A percentile compares a stretch with the other conserved stretches of the same genome.
phyloP scores from a whole-genome alignment of 2,888 invertebrate genomes.

The Heteromurus nitidus region DNA sequence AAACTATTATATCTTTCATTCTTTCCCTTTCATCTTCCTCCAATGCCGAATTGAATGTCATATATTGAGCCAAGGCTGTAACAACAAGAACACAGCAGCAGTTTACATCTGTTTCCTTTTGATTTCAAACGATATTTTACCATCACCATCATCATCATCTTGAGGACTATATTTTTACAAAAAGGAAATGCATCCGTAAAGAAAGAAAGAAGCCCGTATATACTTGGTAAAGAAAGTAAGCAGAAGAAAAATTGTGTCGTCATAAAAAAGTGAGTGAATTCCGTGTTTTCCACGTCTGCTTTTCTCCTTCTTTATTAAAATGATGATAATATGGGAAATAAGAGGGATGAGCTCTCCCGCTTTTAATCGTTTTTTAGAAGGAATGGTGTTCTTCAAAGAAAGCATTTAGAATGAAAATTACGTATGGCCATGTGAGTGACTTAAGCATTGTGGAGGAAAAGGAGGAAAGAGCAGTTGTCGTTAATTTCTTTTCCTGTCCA shows the following conservation, averaged over 20 bases:
- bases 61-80: too few relatives aligned
- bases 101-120: conserved; percentile 62
- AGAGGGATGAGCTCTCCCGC: too few relatives aligned
- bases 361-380: too few relatives aligned
- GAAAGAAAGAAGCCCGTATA: too few relatives aligned
- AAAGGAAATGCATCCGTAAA: conserved; percentile 27
- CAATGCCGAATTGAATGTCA: conserved; percentile 60
- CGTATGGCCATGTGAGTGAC: too few relatives aligned
- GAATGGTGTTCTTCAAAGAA: not conserved
- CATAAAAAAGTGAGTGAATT: too few relatives aligned
- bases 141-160: not conserved
- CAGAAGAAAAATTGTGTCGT: too few relatives aligned
- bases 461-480: conserved; percentile 23
- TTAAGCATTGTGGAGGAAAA: too few relatives aligned
- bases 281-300: not conserved
- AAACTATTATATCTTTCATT: not conserved
- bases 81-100: conserved; percentile 35
- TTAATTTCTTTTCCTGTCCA: conserved; percentile 17
- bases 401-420: conserved; percentile 1
- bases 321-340: not conserved
- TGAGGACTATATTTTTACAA: conserved; percentile 26
- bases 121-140: conserved; percentile 1
- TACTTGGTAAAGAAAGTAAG: too few relatives aligned
- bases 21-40: conserved; percentile 13
- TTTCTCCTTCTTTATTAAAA: not conserved